Evolutionary conservation across 1,140 invertebrate genomes (phyloP).

Genomic region (Drosophila elegans): DNA sequence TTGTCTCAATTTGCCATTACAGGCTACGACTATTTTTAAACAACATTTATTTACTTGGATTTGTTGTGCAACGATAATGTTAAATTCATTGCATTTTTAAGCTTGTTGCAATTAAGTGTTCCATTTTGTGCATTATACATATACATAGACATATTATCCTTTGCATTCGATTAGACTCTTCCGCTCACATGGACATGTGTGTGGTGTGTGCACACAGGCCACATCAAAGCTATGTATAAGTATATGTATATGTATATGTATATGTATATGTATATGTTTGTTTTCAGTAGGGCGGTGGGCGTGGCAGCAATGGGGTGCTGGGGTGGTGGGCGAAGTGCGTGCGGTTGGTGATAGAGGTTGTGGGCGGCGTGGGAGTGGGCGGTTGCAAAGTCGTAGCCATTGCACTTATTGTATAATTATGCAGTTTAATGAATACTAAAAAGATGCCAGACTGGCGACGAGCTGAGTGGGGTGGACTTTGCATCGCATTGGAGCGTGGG

Average conservation of each 20-base stretch:
- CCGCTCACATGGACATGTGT: slow-evolving; percentile 22
- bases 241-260: slow-evolving; percentile 20
- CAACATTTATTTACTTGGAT: neutral
- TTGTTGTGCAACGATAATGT: neutral
- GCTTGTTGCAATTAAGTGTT: too few relatives aligned
- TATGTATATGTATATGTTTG: slow-evolving; percentile 15
- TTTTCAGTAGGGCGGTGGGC: neutral
- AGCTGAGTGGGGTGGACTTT: neutral
- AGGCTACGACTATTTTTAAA: too few relatives aligned
- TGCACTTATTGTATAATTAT: slow-evolving; percentile 83
- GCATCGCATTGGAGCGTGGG: slow-evolving; percentile 6
- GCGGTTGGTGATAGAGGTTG: neutral
- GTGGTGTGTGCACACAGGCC: slow-evolving; percentile 15
- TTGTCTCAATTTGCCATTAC: too few relatives aligned
- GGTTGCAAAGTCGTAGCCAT: slow-evolving; percentile 56
- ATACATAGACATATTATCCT: slow-evolving; percentile 16
- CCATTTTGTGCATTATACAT: neutral
- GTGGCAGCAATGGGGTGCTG: neutral
- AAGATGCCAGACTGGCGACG: slow-evolving; percentile 43
- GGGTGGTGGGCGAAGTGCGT: slow-evolving; percentile 1
- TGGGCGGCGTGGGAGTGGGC: neutral
- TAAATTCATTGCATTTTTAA: neutral
- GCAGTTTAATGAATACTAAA: slow-evolving; percentile 82
- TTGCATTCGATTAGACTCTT: slow-evolving; percentile 36
- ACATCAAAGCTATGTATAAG: slow-evolving; percentile 24